A percentile compares a stretch with the other conserved stretches of the same genome.
phyloP scores from a whole-genome alignment of 2,113 vertebrate genomes.

The zebrafish (Danio rerio) region GRCz12tu NC_133193.1:19259501-19260000 shows the following conservation, averaged over 20 bases:
- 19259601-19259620: no score
- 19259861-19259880: conserved; percentile 79
- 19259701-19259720: not conserved
- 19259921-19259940: conserved; percentile 82
- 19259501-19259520: no score
- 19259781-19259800: conserved; percentile 48
- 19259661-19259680: not conserved
- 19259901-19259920: conserved; percentile 78
- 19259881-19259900: conserved; percentile 78
- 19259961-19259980: conserved; percentile 54
- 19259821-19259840: conserved; percentile 56
- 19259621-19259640: no score
- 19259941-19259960: conserved; percentile 62
- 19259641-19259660: no score
- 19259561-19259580: no score
- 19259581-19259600: no score
- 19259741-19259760: conserved; percentile 43
- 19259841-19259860: conserved; percentile 69
- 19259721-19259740: conserved; percentile 39
- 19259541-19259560: no score
- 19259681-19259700: conserved; percentile 10
- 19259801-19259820: conserved; percentile 46
- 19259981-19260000: conserved; percentile 51
- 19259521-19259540: no score
- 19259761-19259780: conserved; percentile 37